Percentiles rank a stretch among this genome's conserved stretches.
phyloP scores from a whole-genome alignment of 2,888 invertebrate species.

The Oscheius sp. region DNA sequence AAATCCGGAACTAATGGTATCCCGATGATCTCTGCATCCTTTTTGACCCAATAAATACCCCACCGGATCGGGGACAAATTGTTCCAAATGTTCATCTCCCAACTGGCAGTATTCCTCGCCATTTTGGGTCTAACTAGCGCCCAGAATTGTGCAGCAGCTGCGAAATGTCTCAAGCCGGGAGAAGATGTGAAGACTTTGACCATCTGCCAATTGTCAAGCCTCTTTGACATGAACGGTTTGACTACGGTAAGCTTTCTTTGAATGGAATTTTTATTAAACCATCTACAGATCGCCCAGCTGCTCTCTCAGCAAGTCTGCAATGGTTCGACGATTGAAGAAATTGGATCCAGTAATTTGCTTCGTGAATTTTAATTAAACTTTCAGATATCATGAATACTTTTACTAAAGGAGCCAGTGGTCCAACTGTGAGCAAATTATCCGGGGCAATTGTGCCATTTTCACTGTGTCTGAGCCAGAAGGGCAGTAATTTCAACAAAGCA shows the following conservation, averaged over 20 bases:
- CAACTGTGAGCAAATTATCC: background rate
- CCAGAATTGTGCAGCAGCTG: background rate
- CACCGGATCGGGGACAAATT: no score
- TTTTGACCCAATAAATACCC: no score
- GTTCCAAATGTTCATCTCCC: no score
- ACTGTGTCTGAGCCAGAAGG: background rate
- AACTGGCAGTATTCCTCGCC: no score
- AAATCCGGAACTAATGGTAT: no score
- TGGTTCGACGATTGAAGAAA: slow-evolving; percentile 1
- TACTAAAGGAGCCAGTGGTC: background rate
- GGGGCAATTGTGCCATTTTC: background rate
- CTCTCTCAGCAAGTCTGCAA: background rate
- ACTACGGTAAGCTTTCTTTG: background rate
- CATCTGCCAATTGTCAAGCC: background rate
- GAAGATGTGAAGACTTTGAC: background rate
- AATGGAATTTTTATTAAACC: background rate
- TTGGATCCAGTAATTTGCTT: background rate
- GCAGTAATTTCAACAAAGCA: background rate
- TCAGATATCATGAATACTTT: background rate
- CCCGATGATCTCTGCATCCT: no score
- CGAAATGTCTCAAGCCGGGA: background rate
- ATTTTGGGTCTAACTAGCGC: no score
- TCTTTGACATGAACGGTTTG: background rate
- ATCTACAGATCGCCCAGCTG: background rate
- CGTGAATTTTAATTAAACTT: background rate